Conservation (phyloP, 2,113 vertebrate genomes). For the Xenopus borealis region DNA sequence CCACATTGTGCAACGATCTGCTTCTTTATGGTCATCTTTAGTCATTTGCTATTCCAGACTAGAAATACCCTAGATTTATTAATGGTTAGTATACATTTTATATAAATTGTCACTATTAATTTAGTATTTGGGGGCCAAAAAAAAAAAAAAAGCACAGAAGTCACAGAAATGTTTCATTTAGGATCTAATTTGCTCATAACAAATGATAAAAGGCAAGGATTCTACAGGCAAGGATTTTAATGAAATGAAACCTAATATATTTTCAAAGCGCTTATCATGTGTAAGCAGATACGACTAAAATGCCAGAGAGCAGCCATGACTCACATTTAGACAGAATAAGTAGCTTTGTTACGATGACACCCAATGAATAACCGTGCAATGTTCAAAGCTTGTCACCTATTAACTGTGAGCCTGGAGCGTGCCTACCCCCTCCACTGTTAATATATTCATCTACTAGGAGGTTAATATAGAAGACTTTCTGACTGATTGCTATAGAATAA, state of each 20-base stretch:
- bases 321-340: conserved; percentile 22
- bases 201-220: conserved; percentile 19
- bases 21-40: too few relatives aligned
- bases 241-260: conserved; percentile 25
- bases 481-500: too few relatives aligned
- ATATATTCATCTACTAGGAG: not conserved
- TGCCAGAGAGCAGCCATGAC: conserved; percentile 17
- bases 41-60: too few relatives aligned
- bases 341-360: conserved; percentile 26
- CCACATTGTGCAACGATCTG: too few relatives aligned
- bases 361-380: conserved; percentile 15
- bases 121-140: too few relatives aligned
- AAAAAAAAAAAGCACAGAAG: not conserved
- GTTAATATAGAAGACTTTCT: not conserved
- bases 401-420: not conserved
- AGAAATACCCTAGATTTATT: too few relatives aligned
- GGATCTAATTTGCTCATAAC: conserved; percentile 26
- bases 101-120: too few relatives aligned
- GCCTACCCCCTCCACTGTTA: too few relatives aligned
- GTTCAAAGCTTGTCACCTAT: conserved; percentile 24
- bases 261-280: conserved; percentile 29
- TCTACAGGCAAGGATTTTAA: conserved; percentile 4
- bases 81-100: too few relatives aligned
- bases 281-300: conserved; percentile 32
- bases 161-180: not conserved